Conservation (phyloP, 2,113 vertebrate species). For the Channa argus region DNA sequence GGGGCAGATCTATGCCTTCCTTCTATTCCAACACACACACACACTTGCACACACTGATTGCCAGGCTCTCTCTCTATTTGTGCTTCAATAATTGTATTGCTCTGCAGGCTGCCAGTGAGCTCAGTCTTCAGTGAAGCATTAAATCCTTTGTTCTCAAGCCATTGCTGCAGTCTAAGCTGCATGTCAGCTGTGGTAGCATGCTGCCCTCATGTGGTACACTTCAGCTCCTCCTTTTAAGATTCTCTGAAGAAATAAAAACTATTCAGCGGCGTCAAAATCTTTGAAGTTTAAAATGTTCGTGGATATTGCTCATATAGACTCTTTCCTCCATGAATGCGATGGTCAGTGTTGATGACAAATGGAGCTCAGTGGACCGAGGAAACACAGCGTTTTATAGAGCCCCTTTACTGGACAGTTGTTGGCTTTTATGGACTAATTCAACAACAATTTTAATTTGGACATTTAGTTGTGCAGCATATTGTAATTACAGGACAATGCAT, state of each 20-base stretch:
- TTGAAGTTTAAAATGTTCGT: neutral
- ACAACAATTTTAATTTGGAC: constrained; percentile 10
- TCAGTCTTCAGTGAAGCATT: constrained; percentile 43
- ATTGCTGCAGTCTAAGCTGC: constrained; percentile 15
- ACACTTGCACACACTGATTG: constrained; percentile 15
- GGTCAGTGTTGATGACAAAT: neutral
- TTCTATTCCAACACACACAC: constrained; percentile 1
- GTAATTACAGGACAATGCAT: constrained; percentile 40
- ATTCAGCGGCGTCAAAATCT: neutral
- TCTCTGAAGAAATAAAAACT: neutral
- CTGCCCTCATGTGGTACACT: constrained; percentile 67
- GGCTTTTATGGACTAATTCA: constrained; percentile 22
- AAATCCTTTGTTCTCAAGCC: constrained; percentile 34
- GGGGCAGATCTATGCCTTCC: constrained; percentile 60
- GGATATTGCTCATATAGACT: neutral
- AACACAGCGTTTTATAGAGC: neutral
- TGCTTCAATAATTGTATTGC: constrained; percentile 39
- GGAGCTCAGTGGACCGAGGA: neutral
- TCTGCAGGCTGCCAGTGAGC: constrained; percentile 42
- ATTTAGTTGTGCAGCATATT: constrained; percentile 15
- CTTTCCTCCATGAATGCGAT: neutral
- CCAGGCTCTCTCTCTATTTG: constrained; percentile 22
- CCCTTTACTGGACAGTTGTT: neutral
- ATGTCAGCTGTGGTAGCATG: constrained; percentile 44
- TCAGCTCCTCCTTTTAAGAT: neutral